Base-by-base conservation (phyloP, 1,140 invertebrate species). In the Asobara japonica region DNA sequence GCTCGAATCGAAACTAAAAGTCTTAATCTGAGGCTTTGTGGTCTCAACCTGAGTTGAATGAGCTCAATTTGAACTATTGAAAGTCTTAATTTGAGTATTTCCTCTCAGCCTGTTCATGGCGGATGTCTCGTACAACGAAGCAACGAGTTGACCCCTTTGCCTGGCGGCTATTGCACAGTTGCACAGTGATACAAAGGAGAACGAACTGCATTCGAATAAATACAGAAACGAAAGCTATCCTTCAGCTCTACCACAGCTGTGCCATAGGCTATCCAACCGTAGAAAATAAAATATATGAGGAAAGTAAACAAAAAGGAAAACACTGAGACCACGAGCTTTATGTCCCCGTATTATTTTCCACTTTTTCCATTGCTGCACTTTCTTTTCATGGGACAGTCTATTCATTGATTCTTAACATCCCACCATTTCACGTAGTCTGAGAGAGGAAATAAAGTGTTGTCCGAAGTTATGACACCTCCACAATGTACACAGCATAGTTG, bases 121-220 rank as follows among this genome's bases (percentile, higher is more conserved):
- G n/a, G 25, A 62, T 62, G 30, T 62, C 31, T 31, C 27, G 22
- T 16, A 11, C 29, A 13, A 30, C 2, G 22, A 60, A 29, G 3
- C 22, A 62, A 31, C 60, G 29, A 62, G 60, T 16, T 62, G 30
- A 29, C 30, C 60, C 60, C 60, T 25, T 60, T 20, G 48, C 36
- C n/a, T 45, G n/a, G 51, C n/a, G n/a, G n/a, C n/a, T n/a, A n/a
- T n/a, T n/a, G n/a, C n/a, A n/a, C n/a, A n/a, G n/a, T n/a, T 48
- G 41, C 18, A 16, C n/a, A 16, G 29, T n/a, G 60, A 62, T 62
- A 62, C 60, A 62, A 62, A 60, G 29, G 56, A 62, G 27, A 62
- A 62, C 6, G 13, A 25, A 22, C 18, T 56, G 51, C 51, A 56
- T 56, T 16, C 51, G 51, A 10, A 56, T 56, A 56, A 56, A 56